Base-by-base conservation (phyloP, 2,113 vertebrate species). In the Eleginops maclovinus region DNA sequence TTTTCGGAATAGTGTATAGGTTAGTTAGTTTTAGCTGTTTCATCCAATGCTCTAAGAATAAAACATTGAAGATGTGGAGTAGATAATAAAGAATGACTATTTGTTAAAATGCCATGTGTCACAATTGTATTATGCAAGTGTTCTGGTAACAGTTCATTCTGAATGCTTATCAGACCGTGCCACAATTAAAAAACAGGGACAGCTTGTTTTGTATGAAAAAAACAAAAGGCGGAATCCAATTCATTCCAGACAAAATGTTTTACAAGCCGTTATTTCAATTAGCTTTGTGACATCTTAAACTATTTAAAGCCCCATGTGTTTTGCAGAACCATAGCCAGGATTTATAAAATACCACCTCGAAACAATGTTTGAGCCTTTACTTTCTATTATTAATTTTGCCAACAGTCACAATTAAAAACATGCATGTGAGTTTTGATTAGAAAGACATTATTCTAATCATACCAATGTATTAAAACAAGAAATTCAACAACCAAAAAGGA, bases 71-170 rank as follows among this genome's bases (percentile, higher is more conserved):
- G 62, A 79, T 71, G 50, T 70, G 66, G 54, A 63, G 46, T 15
- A 15, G 22, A 66, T 82, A 67, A 16, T 47, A 10, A 67, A 26
- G 43, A 36, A 76, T 70, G 53, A 69, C 69, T n/a, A 62, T 69
- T 9, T 56, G 61, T 77, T 83, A 46, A 60, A 79, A 66, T 54
- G 14, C 63, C 71, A 86, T 46, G 60, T 79, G 66, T 71, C 41
- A 31, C 22, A 54, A 64, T 24, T 61, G 70, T 49, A 28, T 69
- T 86, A 58, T 70, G 68, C n/a, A 54, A 54, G n/a, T 61, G 9
- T 59, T 77, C 40, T 68, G 40, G 19, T 43, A 66, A 75, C 53
- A 75, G 61, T 75, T 28, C 62, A 54, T 51, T 60, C 8, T 19
- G 14, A 75, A 66, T 63, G 65, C 55, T 69, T 46, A 77, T 77